A percentile compares a stretch with the other conserved stretches of the same genome.
Conservation (phyloP, 2,797 vertebrate species). For the Thripadectes ignobilis region DNA sequence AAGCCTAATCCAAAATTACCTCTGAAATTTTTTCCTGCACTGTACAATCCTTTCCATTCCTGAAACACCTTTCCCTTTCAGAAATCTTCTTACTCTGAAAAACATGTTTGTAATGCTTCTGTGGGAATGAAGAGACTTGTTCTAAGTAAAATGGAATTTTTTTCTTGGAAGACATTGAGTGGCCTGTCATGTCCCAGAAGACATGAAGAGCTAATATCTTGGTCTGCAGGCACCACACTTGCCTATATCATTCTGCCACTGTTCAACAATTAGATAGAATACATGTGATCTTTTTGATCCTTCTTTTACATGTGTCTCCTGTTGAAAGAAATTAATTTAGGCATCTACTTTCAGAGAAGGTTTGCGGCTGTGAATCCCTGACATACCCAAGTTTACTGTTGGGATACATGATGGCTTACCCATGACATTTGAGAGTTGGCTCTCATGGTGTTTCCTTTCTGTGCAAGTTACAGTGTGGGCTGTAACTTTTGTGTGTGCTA, state of each 20-base stretch:
- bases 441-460: neutral
- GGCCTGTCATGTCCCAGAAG: neutral
- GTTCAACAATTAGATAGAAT: neutral
- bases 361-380: neutral
- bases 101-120: neutral
- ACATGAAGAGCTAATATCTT: neutral
- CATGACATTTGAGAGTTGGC: neutral
- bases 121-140: neutral
- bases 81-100: neutral
- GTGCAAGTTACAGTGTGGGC: neutral
- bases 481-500: fast-evolving
- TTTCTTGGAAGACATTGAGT: neutral
- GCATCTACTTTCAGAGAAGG: neutral
- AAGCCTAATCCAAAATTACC: neutral
- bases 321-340: neutral
- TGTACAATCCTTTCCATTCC: neutral
- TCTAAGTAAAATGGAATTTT: neutral
- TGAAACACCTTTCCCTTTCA: neutral
- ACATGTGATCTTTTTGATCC: neutral
- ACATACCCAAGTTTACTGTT: neutral
- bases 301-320: neutral
- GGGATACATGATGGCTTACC: neutral
- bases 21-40: neutral
- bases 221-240: neutral
- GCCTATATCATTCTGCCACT: neutral